Base-by-base conservation (phyloP, 2,797 vertebrate genomes). In the Galago senegalensis region DNA sequence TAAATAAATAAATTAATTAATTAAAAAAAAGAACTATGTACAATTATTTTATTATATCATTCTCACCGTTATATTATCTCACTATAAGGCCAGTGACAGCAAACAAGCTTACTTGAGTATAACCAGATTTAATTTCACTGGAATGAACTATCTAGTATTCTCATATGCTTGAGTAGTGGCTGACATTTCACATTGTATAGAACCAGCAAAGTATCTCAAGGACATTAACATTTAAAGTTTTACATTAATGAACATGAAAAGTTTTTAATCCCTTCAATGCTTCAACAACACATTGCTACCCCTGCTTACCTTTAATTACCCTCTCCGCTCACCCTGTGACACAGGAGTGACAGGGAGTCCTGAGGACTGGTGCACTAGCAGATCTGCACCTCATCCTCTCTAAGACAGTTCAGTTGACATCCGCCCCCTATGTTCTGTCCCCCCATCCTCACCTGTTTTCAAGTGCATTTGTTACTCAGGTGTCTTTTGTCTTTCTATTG, bases 341-440 rank as follows among this genome's bases (percentile, higher is more conserved):
- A 37, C 9, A 7, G 27, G 25, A 23, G 16, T n/a, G 49, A 73
- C 43, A 60, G 34, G 58, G 37, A 63, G 16, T 53, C 6, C 0
- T 21, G n/a, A 20, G 79, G 63, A 21, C 5, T 63, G 29, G 1
- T 10, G 46, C 18, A 7, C 5, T 11, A 12, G 58, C 16, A 16
- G 5, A n/a, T 46, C 49, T 9, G 21, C 7, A 0, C 49, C 53
- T 63, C 80, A 1, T 1, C 46, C 10, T 20, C 40, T 11, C 53
- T 23, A 4, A 5, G 2, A 58, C 7, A 13, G 34, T 89, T 34
- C 63, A 31, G 76, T 3, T 34, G 88, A n/a, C 37, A 7, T 27
- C 70, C 2, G 29, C 2, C 49, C 23, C 67, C 0, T 37, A 13
- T 18, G 5, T 37, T 16, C 2, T 17, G 17, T 3, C 31, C 17